Evolutionary conservation across 2,113 vertebrate species (phyloP).

Genomic region (Arothron firmamentum): DNA sequence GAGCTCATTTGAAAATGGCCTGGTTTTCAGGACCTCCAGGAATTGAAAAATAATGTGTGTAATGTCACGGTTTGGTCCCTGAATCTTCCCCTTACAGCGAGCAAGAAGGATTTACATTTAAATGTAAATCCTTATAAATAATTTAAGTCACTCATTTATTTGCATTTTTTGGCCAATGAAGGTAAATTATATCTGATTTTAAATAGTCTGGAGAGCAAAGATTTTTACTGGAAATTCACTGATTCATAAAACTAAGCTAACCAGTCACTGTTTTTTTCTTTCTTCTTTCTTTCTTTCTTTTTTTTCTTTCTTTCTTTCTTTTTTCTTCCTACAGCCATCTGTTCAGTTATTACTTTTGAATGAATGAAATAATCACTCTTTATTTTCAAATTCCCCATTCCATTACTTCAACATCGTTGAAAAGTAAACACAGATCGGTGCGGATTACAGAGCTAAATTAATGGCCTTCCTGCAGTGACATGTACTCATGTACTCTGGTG

Average conservation of each 20-base stretch:
- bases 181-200: no score
- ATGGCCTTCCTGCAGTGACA: conserved; percentile 60
- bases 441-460: conserved; percentile 65
- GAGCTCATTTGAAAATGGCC: conserved; percentile 29
- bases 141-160: no score
- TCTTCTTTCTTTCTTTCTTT: background rate
- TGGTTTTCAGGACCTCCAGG: conserved; percentile 18
- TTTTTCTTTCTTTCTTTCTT: conserved; percentile 6
- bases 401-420: conserved; percentile 54
- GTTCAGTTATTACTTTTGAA: conserved; percentile 28
- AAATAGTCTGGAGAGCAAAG: no score
- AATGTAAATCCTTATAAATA: no score
- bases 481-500: conserved; percentile 54
- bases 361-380: conserved; percentile 23
- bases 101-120: no score
- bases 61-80: conserved; percentile 12
- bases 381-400: conserved; percentile 54
- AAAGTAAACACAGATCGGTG: conserved; percentile 70
- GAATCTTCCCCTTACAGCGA: background rate
- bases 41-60: conserved; percentile 8
- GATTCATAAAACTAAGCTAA: conserved; percentile 16
- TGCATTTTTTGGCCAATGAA: no score
- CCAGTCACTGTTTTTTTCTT: conserved; percentile 12
- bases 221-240: background rate
- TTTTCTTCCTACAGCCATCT: conserved; percentile 5